Conservation (phyloP, 2,113 vertebrate species). For the Tachysurus fulvidraco region DNA sequence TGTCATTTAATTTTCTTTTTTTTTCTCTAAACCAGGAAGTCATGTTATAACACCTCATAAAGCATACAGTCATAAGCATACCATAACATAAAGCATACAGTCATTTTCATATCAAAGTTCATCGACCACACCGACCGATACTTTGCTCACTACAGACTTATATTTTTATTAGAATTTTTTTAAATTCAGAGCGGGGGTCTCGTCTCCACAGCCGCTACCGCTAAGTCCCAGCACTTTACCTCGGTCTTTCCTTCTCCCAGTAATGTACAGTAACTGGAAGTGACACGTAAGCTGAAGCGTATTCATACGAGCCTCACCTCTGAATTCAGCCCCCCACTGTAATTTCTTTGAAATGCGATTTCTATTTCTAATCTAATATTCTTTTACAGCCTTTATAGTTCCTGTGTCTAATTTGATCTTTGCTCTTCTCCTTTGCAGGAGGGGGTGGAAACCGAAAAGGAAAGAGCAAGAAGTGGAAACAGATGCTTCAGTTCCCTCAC, state of each 20-base stretch:
- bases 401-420: conserved; percentile 49
- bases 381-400: conserved; percentile 40
- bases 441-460: conserved; percentile 95
- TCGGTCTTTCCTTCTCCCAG: not conserved
- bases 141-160: not conserved
- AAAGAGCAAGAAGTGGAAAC: conserved; percentile 99
- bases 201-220: not conserved
- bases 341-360: conserved; percentile 42
- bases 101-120: not conserved
- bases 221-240: not conserved
- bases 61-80: not conserved
- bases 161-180: not conserved
- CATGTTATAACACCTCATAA: not conserved
- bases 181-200: not conserved
- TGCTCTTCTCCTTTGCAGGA: conserved; percentile 74
- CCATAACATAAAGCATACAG: not conserved
- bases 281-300: not conserved
- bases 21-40: not conserved
- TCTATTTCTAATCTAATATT: conserved; percentile 48
- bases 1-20: not conserved
- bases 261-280: conserved; percentile 1
- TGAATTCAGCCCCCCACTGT: conserved; percentile 14
- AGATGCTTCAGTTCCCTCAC: conserved; percentile 98
- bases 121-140: not conserved
- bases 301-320: conserved; percentile 21